Base-by-base conservation (phyloP, 1,140 invertebrate genomes). In the Anoplolepis gracilipes region DNA sequence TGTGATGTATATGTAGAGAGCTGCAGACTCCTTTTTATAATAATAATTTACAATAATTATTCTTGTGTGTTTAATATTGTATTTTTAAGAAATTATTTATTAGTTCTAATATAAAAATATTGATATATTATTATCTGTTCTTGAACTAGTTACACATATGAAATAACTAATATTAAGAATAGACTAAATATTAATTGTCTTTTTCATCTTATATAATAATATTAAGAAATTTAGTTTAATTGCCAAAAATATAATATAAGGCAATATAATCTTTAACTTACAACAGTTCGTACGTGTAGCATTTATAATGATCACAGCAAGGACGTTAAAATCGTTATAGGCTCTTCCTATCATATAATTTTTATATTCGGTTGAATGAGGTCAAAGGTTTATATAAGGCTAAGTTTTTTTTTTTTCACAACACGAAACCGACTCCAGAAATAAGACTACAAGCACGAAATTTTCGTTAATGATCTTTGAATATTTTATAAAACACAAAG, bases 321-420 rank as follows among this genome's bases (percentile, higher is more conserved):
- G n/a, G 25, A 75, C 8, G 30, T 75, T 73, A 36, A 16, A 73
- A 2, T 70, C 25, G 10, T 49, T 55, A 36, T 55, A 22, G 11
- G 25, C 22, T 7, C 10, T 33, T 28, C 1, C 2, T 75, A 6
- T 78, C 42, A 53, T 69, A 73, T 69, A 16, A 11, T 62, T 25
- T 42, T 28, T 70, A 46, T 46, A 49, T 16, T 19, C 25, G 0
- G 6, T n/a, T 25, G n/a, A 86, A 72, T 16, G 22, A 73, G 62
- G 87, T 72, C 76, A 76, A 13, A 36, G 25, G 36, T 85, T 81
- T 55, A 42, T 22, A n/a, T n/a, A n/a, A n/a, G n/a, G n/a, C n/a
- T n/a, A 33, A 65, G 69, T 25, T 0, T 39, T 59, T 8, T 13
- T 30, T 42, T 1, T 62, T 36, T 16, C 13, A 36, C 13, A 76